Base-by-base conservation (phyloP, 2,113 vertebrate genomes). In the Heterotilapia buettikoferi region DNA sequence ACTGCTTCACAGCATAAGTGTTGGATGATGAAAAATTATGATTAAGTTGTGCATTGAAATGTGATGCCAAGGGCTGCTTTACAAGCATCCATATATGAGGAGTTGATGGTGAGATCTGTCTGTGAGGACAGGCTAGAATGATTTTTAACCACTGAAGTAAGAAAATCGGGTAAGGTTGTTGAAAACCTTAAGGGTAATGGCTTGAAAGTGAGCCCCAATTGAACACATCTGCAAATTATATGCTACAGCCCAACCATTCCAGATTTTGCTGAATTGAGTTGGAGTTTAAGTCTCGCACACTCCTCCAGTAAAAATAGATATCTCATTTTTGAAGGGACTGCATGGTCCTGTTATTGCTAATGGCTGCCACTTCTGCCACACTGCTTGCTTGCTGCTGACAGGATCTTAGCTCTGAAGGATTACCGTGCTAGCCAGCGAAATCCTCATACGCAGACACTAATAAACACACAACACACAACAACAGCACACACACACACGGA, bases 341-440 rank as follows among this genome's bases (percentile, higher is more conserved):
- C 21, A 52, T 52, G 54, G 85, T 85, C 29, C 82, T 33, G 59
- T 89, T 80, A 45, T 40, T 71, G 82, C 86, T 90, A 88, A 91
- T 92, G 84, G 84, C 92, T 89, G 80, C 79, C 87, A 88, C 59
- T 85, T 83, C 86, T 79, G 86, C 87, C 90, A 88, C 78, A 78
- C 52, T 6, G 7, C 80, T 85, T 86, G 59, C 89, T 91, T 45
- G 68, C 82, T 85, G 89, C 71, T 89, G 90, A 89, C 82, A 81
- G 71, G 43, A 84, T 84, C 66, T 61, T 50, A 59, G 85, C 85
- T 54, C 38, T 79, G 53, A 88, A 79, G 87, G 90, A 91, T 92
- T 92, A 91, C 66, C 24, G 83, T 63, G 9, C 45, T n/a, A 63
- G 47, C 78, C 68, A 54, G 38, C 10, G 38, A 61, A 80, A 80